Base-by-base conservation (phyloP, 2,888 invertebrate genomes). In the Hirtodrosophila alboralis region DNA sequence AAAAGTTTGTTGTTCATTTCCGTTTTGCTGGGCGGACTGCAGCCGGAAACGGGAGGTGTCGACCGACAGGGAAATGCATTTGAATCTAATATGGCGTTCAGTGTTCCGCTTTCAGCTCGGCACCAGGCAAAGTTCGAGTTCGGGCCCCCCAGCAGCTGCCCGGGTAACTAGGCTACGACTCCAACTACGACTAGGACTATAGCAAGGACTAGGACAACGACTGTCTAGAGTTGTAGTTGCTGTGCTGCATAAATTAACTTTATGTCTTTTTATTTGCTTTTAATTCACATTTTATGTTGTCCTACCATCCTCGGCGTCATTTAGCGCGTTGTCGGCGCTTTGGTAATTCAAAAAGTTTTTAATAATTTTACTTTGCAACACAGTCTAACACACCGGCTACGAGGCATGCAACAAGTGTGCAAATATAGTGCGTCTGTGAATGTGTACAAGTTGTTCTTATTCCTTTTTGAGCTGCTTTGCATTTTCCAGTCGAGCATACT, bases 1-100 rank as follows among this genome's bases (percentile, higher is more conserved):
- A 63, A 86, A 84, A 84, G 75, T 84, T 86, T 84, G 77, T 64
- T 79, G 70, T 75, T 77, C 84, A 72, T 74, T 81, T 78, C 78
- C 78, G 83, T 44, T 28, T n/a, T 54, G 54, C 56, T 40, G 67
- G 60, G 36, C 31, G 60, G 31, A 13, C 13, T 28, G 31, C 52
- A 61, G 41, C 31, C 68, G 76, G 77, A 80, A 68, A 18, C 54
- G 45, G 64, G 77, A 80, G 76, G 80, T 76, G 76, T 74, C 64
- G 70, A 63, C 80, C 70, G 67, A 45, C 66, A 64, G 77, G 76
- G 77, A 77, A 80, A 74, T 77, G 77, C 76, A 77, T 77, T 77
- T 68, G 80, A 80, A 80, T 80, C 80, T 77, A 80, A 77, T 80
- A 77, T 77, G 74, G 75, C 77, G 77, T 84, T 85, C 80, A 65